Evolutionary conservation across 2,888 invertebrate species (phyloP), one percentile per base, ranked within the genome.

Genomic region (Lottia scabra): DNA sequence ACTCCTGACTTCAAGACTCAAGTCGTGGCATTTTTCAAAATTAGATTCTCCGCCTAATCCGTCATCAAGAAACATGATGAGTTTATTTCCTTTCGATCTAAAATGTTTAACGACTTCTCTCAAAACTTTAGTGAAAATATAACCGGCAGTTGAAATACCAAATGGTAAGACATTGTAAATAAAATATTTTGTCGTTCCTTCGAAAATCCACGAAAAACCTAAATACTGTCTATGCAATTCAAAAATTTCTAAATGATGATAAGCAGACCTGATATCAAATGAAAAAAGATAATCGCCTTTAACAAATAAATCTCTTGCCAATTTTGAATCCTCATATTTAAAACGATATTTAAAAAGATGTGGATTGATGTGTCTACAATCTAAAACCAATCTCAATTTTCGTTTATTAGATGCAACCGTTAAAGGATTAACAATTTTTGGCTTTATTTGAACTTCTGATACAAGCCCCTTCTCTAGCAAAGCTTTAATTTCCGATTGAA

Each of bases 1-100:
- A 16, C 19, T 19, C 19, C 48, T 48, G 16, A 12, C 48, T 48
- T 38, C 65, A 48, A 38, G 19, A 19, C 71, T 63, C 13, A 65
- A 10, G 4, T 46, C n/a, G 16, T 64, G 56, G 26, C 74, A 66
- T 26, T 56, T 62, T 8, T 63, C 62, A 38, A 48, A 48, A 48
- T 48, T 48, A 10, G 16, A n/a, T 48, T 16, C 48, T 3, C 48
- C 48, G 2, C 56, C 56, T 2, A 56, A 56, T 0, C 19, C 56
- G 19, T 56, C 56, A 19, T 56, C 56, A n/a, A 56, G 5, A 15
- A 56, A 19, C 56, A 19, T 56, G 19, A 56, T 12, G n/a, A 19
- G n/a, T 13, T 56, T 15, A 19, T 0, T 8, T 19, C 19, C 15
- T 13, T 15, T 56, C n/a, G 12, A 13, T 56, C 48, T 56, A 8